These are phyloP conservation scores for Acheta domesticus DNA, from an alignment of 2,888 invertebrate species.

Conservation along the genomic window DNA sequence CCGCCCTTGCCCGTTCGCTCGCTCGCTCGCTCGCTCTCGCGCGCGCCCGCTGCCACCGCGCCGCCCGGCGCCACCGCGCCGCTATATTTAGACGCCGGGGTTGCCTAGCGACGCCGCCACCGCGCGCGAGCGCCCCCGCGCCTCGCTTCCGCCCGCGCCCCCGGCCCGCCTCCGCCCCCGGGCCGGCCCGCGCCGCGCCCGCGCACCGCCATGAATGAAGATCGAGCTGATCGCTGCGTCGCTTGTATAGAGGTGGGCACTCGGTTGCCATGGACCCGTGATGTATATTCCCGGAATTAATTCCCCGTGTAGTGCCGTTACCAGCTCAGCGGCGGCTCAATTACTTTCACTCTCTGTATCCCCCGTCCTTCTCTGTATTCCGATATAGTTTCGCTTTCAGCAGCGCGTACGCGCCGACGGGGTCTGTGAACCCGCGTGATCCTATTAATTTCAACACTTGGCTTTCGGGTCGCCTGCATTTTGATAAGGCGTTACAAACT, in stretches of 20 bases:
- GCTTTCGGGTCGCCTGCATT: conserved; percentile 8
- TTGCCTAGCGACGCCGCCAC: conserved; percentile 9
- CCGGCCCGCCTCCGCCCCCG: background rate
- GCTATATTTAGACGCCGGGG: conserved; percentile 10
- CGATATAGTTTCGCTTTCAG: conserved; percentile 18
- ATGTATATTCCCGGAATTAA: conserved; percentile 10
- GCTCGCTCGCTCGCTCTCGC: background rate
- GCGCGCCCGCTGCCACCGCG: background rate
- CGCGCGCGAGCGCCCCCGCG: background rate
- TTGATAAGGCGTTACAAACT: background rate
- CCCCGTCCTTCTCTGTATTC: conserved; percentile 4
- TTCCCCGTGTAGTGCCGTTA: conserved; percentile 9
- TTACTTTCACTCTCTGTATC: conserved; percentile 9
- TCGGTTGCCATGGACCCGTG: conserved; percentile 18
- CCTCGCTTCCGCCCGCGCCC: background rate
- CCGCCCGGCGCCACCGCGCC: conserved; percentile 9
- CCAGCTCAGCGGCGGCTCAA: conserved; percentile 1
- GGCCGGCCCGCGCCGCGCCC: background rate
- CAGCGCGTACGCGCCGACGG: background rate
- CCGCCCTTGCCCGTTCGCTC: background rate
- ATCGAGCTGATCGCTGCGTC: conserved; percentile 18
- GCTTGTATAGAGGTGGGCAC: conserved; percentile 5
- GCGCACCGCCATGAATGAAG: background rate
- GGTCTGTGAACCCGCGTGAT: conserved; percentile 18
- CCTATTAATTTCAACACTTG: conserved; percentile 18